phyloP scores from a whole-genome alignment of 2,113 vertebrate species.

The Haplotaxodon microlepis region DNA sequence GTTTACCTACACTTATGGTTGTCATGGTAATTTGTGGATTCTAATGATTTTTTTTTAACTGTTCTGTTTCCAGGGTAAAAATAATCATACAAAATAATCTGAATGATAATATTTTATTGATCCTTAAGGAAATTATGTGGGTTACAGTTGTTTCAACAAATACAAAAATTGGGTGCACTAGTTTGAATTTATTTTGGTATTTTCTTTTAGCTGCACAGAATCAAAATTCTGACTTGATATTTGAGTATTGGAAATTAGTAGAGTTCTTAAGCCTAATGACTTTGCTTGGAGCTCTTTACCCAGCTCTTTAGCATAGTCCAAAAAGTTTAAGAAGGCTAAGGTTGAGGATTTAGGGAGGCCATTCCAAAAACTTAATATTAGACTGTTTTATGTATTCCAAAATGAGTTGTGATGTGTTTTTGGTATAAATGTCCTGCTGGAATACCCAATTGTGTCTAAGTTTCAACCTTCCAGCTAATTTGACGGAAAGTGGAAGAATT shows the following conservation, averaged over 20 bases:
- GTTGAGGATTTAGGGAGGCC: fast-evolving
- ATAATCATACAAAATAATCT: neutral
- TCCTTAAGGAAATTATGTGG: neutral
- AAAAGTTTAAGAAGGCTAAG: fast-evolving
- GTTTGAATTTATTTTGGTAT: fast-evolving
- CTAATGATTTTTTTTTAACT: neutral
- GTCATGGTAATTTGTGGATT: neutral
- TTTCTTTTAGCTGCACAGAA: fast-evolving
- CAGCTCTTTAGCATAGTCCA: neutral
- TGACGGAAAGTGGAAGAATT: fast-evolving
- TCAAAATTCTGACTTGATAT: fast-evolving
- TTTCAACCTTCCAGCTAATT: fast-evolving
- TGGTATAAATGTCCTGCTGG: neutral
- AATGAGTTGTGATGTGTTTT: neutral
- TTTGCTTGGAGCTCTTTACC: fast-evolving
- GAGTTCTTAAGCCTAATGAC: fast-evolving
- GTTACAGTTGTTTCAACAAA: neutral
- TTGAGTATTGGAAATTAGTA: fast-evolving
- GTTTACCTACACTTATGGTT: neutral
- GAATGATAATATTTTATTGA: fast-evolving
- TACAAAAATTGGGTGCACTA: neutral
- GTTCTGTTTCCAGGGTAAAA: neutral
- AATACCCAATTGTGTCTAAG: fast-evolving
- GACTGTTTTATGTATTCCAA: fast-evolving
- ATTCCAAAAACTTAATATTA: neutral